A percentile compares a stretch with the other conserved stretches of the same genome.
Conservation (phyloP, 2,797 vertebrate genomes). For the Chromobotia macracanthus region DNA sequence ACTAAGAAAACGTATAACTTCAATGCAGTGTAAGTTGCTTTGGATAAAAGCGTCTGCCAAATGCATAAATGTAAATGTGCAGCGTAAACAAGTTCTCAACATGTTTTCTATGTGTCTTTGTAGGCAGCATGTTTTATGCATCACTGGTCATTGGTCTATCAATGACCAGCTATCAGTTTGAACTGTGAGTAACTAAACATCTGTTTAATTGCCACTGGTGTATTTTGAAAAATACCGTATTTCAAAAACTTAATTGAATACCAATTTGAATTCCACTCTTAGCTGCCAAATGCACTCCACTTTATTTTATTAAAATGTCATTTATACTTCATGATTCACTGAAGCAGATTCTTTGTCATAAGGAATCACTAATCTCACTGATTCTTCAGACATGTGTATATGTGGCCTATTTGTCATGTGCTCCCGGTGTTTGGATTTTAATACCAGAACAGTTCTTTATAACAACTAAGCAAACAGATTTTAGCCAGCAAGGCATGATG, state of each 20-base stretch:
- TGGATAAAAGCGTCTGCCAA: too few relatives aligned
- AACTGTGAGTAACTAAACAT: not conserved
- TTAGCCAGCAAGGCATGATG: conserved; percentile 49
- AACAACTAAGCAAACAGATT: conserved; percentile 47
- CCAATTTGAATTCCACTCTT: too few relatives aligned
- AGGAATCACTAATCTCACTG: not conserved
- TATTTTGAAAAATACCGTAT: too few relatives aligned
- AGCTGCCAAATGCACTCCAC: not conserved
- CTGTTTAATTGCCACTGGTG: not conserved
- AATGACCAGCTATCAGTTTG: not conserved
- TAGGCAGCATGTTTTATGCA: not conserved
- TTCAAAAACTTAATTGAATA: not conserved
- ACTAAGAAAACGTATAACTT: too few relatives aligned
- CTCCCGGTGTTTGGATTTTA: conserved; percentile 30
- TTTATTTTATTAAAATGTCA: not conserved
- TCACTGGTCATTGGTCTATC: conserved; percentile 12
- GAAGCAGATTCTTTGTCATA: not conserved
- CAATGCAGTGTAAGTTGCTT: too few relatives aligned
- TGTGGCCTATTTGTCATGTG: conserved; percentile 12
- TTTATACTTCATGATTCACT: too few relatives aligned
- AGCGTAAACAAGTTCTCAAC: conserved; percentile 11
- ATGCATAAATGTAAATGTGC: not conserved
- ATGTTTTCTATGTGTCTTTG: not conserved
- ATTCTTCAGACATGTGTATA: not conserved
- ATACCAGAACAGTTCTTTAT: conserved; percentile 41